These are phyloP conservation scores for Aplochiton taeniatus DNA, from an alignment of 2,797 vertebrate genomes.

Conservation along the genomic window DNA sequence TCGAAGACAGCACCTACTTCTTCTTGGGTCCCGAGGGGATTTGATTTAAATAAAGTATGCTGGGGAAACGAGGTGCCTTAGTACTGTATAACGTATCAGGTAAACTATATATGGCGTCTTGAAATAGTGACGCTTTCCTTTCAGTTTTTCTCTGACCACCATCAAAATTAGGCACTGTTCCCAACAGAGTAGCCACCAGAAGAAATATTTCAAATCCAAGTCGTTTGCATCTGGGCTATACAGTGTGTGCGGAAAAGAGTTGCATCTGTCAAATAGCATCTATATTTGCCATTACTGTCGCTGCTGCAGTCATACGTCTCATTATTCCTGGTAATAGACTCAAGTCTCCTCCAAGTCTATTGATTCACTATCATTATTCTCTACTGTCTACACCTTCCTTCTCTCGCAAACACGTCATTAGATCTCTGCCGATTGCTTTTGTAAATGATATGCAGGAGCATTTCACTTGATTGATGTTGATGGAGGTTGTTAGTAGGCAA, in stretches of 20 bases:
- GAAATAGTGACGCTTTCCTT: neutral
- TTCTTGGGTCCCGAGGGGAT: neutral
- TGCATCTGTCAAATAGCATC: conserved; percentile 17
- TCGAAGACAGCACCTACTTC: neutral
- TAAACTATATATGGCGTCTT: neutral
- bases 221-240: neutral
- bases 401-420: conserved; percentile 30
- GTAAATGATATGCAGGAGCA: conserved; percentile 18
- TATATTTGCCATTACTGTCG: conserved; percentile 31
- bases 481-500: conserved; percentile 4
- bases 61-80: neutral
- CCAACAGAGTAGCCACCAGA: too few species aligned
- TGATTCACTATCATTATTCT: conserved; percentile 50
- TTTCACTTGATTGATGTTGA: conserved; percentile 11
- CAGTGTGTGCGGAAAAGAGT: conserved; percentile 19
- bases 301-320: conserved; percentile 33
- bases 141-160: too few species aligned
- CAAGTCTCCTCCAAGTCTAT: conserved; percentile 29
- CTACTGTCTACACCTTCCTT: conserved; percentile 24
- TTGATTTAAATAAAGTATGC: conserved; percentile 14
- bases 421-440: conserved; percentile 25
- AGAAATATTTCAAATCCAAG: too few species aligned
- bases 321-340: conserved; percentile 51
- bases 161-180: too few species aligned
- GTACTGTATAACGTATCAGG: neutral